Evolutionary conservation across 2,888 invertebrate genomes (phyloP).

Genomic region (Rosalia funebris): DNA sequence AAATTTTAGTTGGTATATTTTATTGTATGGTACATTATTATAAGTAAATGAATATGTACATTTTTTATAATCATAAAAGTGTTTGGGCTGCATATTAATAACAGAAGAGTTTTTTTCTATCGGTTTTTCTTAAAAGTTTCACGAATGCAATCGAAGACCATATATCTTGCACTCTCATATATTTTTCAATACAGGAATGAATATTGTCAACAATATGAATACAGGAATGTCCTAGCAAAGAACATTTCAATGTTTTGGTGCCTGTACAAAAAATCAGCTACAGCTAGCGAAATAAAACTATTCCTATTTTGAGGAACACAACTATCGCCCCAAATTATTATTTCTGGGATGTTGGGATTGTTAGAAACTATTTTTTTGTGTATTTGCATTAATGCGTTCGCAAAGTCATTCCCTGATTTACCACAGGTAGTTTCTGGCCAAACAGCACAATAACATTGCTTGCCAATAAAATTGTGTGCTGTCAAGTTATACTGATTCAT

Average conservation of each 20-base stretch:
- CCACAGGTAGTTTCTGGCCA: not conserved
- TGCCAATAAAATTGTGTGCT: not conserved
- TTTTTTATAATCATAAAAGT: too few species aligned
- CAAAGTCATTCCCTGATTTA: not conserved
- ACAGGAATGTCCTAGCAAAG: not conserved
- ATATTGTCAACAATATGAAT: not conserved
- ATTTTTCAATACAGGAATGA: not conserved
- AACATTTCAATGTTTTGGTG: not conserved
- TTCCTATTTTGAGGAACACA: too few species aligned
- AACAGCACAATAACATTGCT: not conserved
- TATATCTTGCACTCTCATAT: not conserved
- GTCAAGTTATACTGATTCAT: too few species aligned
- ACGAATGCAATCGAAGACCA: not conserved
- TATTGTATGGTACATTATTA: too few species aligned
- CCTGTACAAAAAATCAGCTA: not conserved
- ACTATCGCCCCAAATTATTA: slow-evolving; percentile 2
- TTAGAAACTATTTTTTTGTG: not conserved
- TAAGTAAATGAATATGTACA: too few species aligned
- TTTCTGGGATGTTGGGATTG: not conserved
- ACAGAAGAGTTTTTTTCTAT: not conserved
- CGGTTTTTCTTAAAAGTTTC: not conserved
- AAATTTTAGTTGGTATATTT: too few species aligned
- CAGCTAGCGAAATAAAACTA: not conserved
- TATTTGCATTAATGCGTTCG: not conserved
- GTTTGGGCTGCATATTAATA: too few species aligned